A percentile compares a stretch with the other conserved stretches of the same genome.
These are phyloP conservation scores for Halictus ligatus DNA, from an alignment of 2,888 invertebrate genomes.

Conservation along the genomic window DNA sequence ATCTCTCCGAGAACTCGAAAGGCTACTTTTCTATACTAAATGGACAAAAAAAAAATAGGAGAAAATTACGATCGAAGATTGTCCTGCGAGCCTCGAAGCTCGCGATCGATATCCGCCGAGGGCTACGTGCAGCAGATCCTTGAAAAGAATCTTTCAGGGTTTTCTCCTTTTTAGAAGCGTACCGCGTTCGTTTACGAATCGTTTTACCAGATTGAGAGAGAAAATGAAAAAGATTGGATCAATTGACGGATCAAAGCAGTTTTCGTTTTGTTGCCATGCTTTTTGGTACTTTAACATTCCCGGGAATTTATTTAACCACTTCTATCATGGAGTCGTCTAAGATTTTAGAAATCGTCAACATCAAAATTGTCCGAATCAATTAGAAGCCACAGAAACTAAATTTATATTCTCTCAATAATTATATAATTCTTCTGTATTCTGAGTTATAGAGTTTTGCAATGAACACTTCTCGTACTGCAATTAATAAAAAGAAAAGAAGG, in stretches of 20 bases:
- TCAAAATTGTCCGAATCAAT: too few species aligned
- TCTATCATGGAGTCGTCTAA: background rate
- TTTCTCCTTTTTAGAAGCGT: background rate
- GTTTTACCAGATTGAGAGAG: background rate
- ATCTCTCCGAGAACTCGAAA: background rate
- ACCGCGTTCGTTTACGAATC: background rate
- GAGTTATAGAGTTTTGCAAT: too few species aligned
- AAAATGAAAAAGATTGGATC: background rate
- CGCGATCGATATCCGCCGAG: background rate
- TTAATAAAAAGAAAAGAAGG: too few species aligned
- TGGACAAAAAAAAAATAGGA: background rate
- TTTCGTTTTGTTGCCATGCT: background rate
- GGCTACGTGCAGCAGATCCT: background rate
- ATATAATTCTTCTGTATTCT: too few species aligned
- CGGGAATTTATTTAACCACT: background rate
- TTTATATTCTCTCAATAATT: too few species aligned
- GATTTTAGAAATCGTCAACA: too few species aligned
- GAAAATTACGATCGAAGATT: background rate
- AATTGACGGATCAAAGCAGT: background rate
- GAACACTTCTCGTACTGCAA: too few species aligned
- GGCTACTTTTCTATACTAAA: background rate
- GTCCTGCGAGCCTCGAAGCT: background rate
- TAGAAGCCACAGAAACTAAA: too few species aligned
- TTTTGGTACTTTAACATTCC: background rate
- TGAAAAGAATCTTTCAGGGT: conserved; percentile 1